phyloP scores from a whole-genome alignment of 2,113 vertebrate species.

The Amphiprion ocellaris region DNA sequence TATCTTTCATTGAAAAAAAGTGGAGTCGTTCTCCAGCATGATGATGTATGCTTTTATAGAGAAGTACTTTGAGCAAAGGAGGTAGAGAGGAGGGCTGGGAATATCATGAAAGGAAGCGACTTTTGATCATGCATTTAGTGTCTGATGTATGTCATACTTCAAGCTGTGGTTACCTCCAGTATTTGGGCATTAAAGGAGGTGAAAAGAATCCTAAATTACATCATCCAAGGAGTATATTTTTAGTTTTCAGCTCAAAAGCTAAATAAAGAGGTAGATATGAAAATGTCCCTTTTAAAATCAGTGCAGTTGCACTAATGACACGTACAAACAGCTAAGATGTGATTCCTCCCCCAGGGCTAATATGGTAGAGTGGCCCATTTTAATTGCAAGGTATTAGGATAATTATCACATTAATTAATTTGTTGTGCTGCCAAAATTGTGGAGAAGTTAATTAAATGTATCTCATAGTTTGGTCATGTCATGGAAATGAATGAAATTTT shows the following conservation, averaged over 20 bases:
- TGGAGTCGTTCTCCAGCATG: constrained; percentile 72
- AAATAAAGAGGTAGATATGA: constrained; percentile 6
- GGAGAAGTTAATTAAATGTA: constrained; percentile 65
- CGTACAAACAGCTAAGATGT: constrained; percentile 51
- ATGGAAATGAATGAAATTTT: background rate
- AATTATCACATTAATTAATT: constrained; percentile 52
- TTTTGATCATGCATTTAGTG: constrained; percentile 55
- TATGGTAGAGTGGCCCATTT: constrained; percentile 38
- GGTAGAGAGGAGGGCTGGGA: constrained; percentile 30
- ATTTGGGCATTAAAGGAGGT: constrained; percentile 36
- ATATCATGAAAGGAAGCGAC: constrained; percentile 61
- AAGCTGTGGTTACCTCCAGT: constrained; percentile 40
- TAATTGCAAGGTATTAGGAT: constrained; percentile 56
- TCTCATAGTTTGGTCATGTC: constrained; percentile 50
- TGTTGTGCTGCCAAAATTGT: constrained; percentile 63
- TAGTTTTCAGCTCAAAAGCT: constrained; percentile 29
- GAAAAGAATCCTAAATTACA: constrained; percentile 48
- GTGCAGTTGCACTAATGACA: constrained; percentile 34
- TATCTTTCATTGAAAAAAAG: constrained; percentile 83
- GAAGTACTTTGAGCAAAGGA: constrained; percentile 54
- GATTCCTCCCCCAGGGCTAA: constrained; percentile 29
- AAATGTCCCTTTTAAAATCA: constrained; percentile 8
- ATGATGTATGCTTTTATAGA: constrained; percentile 73
- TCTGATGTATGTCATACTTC: constrained; percentile 51
- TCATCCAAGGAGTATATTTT: constrained; percentile 49